A percentile compares a stretch with the other conserved stretches of the same genome.
Conservation (phyloP, 2,797 vertebrate species). For the Enteromius thamalakanensis region DNA sequence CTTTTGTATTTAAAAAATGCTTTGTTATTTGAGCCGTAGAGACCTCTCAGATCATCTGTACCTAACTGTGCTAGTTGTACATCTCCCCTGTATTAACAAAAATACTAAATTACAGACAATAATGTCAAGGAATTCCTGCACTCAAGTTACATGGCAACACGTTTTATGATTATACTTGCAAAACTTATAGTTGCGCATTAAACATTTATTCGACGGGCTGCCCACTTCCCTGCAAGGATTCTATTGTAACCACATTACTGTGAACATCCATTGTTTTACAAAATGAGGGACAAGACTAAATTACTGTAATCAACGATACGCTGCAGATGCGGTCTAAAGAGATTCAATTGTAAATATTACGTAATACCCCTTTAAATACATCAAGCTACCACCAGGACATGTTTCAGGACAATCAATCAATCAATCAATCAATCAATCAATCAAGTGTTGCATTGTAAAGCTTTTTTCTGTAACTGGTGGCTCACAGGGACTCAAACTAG, state of each 20-base stretch:
- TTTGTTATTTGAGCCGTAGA: background rate
- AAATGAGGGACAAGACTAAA: slow-evolving; percentile 15
- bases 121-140: background rate
- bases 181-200: background rate
- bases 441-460: background rate
- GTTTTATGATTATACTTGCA: background rate
- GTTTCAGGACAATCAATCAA: background rate
- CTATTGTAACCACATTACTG: background rate
- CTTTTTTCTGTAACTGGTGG: background rate
- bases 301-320: slow-evolving; percentile 65
- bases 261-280: slow-evolving; percentile 20
- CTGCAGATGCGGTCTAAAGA: slow-evolving; percentile 20
- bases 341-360: background rate
- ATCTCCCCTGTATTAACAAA: background rate
- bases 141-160: background rate
- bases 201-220: background rate
- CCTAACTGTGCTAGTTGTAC: background rate
- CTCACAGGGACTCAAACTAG: background rate
- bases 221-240: background rate
- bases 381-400: background rate
- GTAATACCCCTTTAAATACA: background rate
- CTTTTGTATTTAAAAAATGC: background rate
- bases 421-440: background rate
- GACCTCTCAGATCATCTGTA: background rate
- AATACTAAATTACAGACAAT: background rate